phyloP scores from a whole-genome alignment of 2,888 invertebrate genomes.

The Lycocerus yunnanus region DNA sequence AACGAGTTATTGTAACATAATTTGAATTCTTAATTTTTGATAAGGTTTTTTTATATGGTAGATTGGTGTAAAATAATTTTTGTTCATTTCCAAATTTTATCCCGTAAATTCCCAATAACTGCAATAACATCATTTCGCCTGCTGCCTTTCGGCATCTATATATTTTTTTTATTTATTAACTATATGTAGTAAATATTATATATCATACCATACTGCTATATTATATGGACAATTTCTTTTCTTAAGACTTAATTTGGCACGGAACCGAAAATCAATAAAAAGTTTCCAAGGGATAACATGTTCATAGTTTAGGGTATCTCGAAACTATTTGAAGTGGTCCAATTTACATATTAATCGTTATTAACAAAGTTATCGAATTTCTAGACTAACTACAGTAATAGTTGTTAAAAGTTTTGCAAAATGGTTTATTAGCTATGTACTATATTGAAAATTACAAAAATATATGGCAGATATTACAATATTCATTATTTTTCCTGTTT shows the following conservation, averaged over 20 bases:
- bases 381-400: neutral
- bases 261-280: neutral
- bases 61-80: no score
- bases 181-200: no score
- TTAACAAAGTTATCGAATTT: neutral
- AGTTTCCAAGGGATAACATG: neutral
- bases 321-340: neutral
- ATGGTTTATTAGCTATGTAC: neutral
- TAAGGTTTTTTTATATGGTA: no score
- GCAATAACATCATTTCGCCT: neutral
- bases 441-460: no score
- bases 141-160: no score
- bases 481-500: no score
- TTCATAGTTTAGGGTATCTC: neutral
- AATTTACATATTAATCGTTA: neutral
- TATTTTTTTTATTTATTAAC: no score
- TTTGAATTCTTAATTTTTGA: neutral
- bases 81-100: neutral
- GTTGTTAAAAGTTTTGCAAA: neutral
- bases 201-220: neutral
- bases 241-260: neutral
- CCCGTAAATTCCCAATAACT: neutral
- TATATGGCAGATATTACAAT: no score
- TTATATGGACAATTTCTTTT: neutral
- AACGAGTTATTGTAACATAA: neutral